Evolutionary conservation across 2,888 invertebrate species (phyloP), one percentile per base, ranked within the genome.

Genomic region (Omphaloscelis lunosa): DNA sequence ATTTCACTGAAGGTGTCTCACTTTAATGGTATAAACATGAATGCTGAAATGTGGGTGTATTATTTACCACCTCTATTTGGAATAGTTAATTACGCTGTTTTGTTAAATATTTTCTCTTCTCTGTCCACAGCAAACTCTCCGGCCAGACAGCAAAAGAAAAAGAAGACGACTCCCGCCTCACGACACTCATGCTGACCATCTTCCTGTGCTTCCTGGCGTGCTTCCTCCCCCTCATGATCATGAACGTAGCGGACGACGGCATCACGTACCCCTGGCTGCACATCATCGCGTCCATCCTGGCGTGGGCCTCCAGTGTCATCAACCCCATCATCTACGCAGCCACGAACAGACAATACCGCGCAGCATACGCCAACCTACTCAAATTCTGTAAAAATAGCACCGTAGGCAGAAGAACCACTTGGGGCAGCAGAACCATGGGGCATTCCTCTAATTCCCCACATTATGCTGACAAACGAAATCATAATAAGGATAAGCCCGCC

Each of bases 311-410:
- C 0, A 98, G 98, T 79, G 99, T 99, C 71, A 97, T 99, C 86
- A 99, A 99, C 95, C 99, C 99, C 0, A 97, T 99, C 82, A 98
- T 99, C 85, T 99, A 99, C 95, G 99, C 99, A 7, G 98, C 98
- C 12, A 98, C 98, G 87, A 99, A 99, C 93, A 97, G 98, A 84
- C 98, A 98, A 90, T 99, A 99, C 92, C 91, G 97, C 80, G 97
- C 97, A 2, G 97, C 97, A 1, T 97, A 97, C 89, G 96, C 95
- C 6, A 97, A 97, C 88, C 91, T 97, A 39, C 93, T 97, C 17
- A 96, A 94, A 83, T 91, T 95, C 68, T 96, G 95, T 80, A 93
- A 93, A 73, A 96, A 94, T 61, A 95, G 93, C 68, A 93, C 95
- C 0, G 94, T 94, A 1, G 89, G 94, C 3, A 88, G 92, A 72